Evolutionary conservation across 2,797 vertebrate species (phyloP).

Genomic region (Urophycis tenuis): DNA sequence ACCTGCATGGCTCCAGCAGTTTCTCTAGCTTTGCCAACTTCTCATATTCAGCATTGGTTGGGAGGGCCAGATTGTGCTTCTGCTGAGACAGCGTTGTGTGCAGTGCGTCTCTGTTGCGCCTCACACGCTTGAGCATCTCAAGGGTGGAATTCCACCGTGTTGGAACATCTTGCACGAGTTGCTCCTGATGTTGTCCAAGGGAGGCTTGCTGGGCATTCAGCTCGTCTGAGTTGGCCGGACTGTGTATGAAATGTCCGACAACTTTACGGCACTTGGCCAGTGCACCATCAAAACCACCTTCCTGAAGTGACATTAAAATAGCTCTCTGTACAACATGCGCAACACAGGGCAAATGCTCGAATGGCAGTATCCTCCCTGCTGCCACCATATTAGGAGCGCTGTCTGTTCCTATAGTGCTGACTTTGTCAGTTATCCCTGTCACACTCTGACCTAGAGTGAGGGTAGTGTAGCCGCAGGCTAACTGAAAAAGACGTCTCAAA

Average conservation of each 20-base stretch:
- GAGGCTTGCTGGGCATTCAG: too few relatives aligned
- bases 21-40: too few relatives aligned
- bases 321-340: not conserved
- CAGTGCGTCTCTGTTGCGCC: slow-evolving; percentile 14
- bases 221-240: too few relatives aligned
- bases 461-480: too few relatives aligned
- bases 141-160: slow-evolving; percentile 19
- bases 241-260: too few relatives aligned
- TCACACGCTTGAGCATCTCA: slow-evolving; percentile 8
- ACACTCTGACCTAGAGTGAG: too few relatives aligned
- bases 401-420: slow-evolving; percentile 22
- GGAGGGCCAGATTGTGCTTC: slow-evolving; percentile 11
- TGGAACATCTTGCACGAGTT: not conserved
- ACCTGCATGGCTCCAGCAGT: slow-evolving; percentile 15
- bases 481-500: too few relatives aligned
- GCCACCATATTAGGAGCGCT: slow-evolving; percentile 18
- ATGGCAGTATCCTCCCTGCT: slow-evolving; percentile 9
- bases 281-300: too few relatives aligned
- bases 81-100: slow-evolving; percentile 13
- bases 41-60: slow-evolving; percentile 11
- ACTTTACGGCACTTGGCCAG: too few relatives aligned
- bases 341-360: slow-evolving; percentile 8
- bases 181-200: not conserved
- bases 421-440: slow-evolving; percentile 12
- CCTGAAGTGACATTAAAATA: too few relatives aligned